Conservation (phyloP, 2,888 invertebrate genomes). For the Protula sp. region DNA sequence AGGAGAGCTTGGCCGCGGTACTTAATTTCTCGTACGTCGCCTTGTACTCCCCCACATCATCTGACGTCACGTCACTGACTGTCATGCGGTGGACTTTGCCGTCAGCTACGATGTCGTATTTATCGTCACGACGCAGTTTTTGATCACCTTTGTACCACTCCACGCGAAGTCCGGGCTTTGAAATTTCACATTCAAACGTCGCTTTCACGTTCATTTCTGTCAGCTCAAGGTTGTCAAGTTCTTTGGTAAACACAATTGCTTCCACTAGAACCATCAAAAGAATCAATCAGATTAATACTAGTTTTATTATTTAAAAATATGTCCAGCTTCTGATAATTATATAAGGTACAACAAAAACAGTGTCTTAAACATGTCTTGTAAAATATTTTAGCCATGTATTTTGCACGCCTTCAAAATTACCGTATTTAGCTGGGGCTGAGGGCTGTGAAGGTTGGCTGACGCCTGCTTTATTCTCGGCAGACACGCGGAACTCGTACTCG, state of each 20-base stretch:
- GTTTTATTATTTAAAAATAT: no score
- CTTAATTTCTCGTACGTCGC: constrained; percentile 29
- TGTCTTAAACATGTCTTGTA: no score
- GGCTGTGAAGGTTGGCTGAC: constrained; percentile 65
- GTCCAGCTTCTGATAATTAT: no score
- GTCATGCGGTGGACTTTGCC: constrained; percentile 14
- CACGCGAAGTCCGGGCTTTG: constrained; percentile 70
- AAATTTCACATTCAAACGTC: constrained; percentile 71
- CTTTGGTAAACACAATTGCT: constrained; percentile 37
- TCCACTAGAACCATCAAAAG: no score
- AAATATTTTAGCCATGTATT: no score
- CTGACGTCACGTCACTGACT: constrained; percentile 17
- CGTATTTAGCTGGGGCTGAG: constrained; percentile 22
- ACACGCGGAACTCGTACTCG: constrained; percentile 75
- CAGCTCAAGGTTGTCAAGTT: constrained; percentile 39
- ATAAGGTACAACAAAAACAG: no score
- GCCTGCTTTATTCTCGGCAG: constrained; percentile 81
- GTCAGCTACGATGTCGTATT: constrained; percentile 16
- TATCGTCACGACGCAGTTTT: constrained; percentile 13
- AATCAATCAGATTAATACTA: no score
- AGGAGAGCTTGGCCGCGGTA: constrained; percentile 33
- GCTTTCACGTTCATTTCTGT: constrained; percentile 33
- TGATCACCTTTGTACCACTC: constrained; percentile 61
- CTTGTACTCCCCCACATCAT: constrained; percentile 26
- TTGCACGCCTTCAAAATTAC: no score